Base-by-base conservation (phyloP, 2,113 vertebrate species). In the Spea bombifrons region DNA sequence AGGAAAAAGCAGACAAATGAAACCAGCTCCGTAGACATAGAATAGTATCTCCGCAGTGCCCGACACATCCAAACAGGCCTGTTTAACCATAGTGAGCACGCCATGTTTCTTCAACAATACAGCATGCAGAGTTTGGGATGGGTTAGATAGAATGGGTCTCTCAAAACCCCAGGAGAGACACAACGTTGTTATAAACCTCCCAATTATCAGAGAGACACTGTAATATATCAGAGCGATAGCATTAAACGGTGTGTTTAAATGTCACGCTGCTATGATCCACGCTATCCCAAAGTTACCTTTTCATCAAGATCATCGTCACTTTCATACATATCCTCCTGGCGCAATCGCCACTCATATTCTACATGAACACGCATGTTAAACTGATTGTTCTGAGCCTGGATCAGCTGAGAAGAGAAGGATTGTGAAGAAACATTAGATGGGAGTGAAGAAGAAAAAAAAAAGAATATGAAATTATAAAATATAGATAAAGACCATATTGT, bases 281-380 rank as follows among this genome's bases (percentile, higher is more conserved):
- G 12, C 8, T 13, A 8, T 53, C 10, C 10, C 55, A 4, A 13
- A 9, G 78, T 82, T 52, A 92, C 89, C 88, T 90, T 92, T 57
- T 90, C 89, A 73, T 91, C 89, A 52, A 91, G 82, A 16, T 93
- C 90, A 64, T 92, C 83, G 0, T 92, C 90, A 8, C 89, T 92
- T 81, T 93, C 91, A 30, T 89, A 89, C 63, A 88, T 82, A 48
- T 92, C 88, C 4, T 88, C 91, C 75, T 92, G 86, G 44, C 89
- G 84, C 52, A 92, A 78, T 5, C 80, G 82, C 91, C 89, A 88
- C 55, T 92, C 85, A 0, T 88, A 91, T 13, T 92, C 87, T 72
- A 92, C 87, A 0, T 91, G 88, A 55, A 91, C 83, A 0, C 87
- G 88, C 80, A 88, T 86, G 76, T 86, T 92, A 84, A 92, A 92